Conservation (phyloP, 2,888 invertebrate species). For the Polymixis flavicincta region DNA sequence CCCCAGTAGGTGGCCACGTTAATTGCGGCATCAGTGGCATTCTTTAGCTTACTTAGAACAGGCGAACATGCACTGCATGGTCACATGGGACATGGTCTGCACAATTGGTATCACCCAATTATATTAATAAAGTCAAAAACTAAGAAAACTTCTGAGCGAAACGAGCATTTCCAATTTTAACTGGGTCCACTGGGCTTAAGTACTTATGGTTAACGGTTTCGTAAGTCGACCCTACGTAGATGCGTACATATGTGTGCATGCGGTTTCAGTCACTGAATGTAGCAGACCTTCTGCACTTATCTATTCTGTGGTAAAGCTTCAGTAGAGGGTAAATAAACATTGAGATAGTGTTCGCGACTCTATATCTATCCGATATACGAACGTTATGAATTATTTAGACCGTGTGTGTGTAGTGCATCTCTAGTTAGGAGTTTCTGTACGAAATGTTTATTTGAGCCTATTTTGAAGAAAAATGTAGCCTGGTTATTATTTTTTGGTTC, state of each 20-base stretch:
- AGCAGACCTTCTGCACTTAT: conserved; percentile 6
- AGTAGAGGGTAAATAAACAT: conserved; percentile 73
- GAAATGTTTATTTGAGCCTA: conserved; percentile 35
- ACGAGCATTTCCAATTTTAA: not conserved
- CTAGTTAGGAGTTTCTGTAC: conserved; percentile 20
- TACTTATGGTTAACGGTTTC: not conserved
- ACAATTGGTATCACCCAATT: not conserved
- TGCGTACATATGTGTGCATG: not conserved
- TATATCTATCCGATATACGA: conserved; percentile 60
- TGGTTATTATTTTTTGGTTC: not conserved
- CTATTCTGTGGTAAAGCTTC: not conserved
- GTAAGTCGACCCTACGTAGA: not conserved
- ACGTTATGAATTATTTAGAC: conserved; percentile 81
- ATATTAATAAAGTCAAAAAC: too few species aligned
- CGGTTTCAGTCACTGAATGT: too few species aligned
- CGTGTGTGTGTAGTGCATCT: conserved; percentile 23
- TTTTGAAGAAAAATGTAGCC: not conserved
- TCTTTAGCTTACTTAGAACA: too few species aligned
- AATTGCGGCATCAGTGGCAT: too few species aligned
- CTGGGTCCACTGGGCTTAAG: not conserved
- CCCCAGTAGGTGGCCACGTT: too few species aligned
- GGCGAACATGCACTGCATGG: too few species aligned
- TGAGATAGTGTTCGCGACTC: conserved; percentile 64
- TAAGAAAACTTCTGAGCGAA: too few species aligned
- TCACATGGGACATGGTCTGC: too few species aligned